Evolutionary conservation across 2,888 invertebrate genomes (phyloP).

Genomic region (Synanthedon vespiformis): DNA sequence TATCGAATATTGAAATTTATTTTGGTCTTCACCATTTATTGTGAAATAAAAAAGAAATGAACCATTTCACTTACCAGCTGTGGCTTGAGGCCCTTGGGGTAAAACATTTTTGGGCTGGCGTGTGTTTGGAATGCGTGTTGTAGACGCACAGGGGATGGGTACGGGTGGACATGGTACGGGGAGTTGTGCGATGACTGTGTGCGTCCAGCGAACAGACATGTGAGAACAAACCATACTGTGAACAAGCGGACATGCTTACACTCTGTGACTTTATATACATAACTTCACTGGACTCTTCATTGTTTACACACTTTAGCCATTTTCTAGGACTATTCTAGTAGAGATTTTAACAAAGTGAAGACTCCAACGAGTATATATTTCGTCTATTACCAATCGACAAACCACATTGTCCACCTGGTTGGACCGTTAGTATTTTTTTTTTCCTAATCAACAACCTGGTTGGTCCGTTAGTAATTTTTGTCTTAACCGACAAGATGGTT

Average conservation of each 20-base stretch:
- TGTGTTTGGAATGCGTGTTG: conserved; percentile 74
- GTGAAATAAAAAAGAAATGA: conserved; percentile 1
- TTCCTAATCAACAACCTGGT: too few relatives aligned
- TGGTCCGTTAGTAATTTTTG: too few relatives aligned
- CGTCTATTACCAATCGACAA: too few relatives aligned
- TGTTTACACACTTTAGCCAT: neutral
- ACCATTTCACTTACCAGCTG: conserved; percentile 56
- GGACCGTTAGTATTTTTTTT: too few relatives aligned
- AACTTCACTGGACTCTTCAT: neutral
- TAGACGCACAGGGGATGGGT: conserved; percentile 71
- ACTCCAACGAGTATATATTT: neutral
- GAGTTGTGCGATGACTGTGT: conserved; percentile 73
- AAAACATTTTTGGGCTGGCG: conserved; percentile 70
- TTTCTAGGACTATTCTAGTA: neutral
- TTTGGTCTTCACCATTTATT: too few relatives aligned
- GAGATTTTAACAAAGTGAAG: neutral
- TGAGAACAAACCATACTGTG: conserved; percentile 54
- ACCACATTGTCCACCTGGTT: too few relatives aligned
- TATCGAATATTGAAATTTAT: too few relatives aligned
- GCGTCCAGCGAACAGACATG: conserved; percentile 60
- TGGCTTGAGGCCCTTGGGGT: conserved; percentile 72
- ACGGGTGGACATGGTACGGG: conserved; percentile 81
- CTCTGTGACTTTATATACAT: neutral
- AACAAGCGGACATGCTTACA: conserved; percentile 22
- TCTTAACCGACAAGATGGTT: too few relatives aligned